A percentile compares a stretch with the other conserved stretches of the same genome.
Evolutionary conservation across 2,797 vertebrate genomes (phyloP).

Genomic region (Ciconia nigra): DNA sequence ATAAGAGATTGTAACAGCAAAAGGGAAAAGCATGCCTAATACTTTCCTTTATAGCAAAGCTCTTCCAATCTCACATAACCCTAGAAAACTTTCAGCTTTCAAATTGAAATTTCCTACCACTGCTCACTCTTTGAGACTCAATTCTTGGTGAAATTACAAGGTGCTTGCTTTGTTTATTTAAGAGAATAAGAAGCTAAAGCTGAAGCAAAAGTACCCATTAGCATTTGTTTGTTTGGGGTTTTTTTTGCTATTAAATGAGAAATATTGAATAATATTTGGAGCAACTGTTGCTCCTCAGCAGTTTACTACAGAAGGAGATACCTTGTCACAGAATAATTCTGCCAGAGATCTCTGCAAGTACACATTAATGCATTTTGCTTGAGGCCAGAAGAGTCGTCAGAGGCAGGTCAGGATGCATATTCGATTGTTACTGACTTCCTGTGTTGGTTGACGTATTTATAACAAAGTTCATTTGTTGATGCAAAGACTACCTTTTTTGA

Average conservation of each 20-base stretch:
- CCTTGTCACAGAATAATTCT: not conserved
- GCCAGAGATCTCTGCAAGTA: not conserved
- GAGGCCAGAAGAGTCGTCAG: not conserved
- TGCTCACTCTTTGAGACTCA: not conserved
- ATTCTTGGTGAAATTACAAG: not conserved
- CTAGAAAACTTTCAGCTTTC: not conserved
- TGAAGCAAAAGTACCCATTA: not conserved
- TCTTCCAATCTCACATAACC: not conserved
- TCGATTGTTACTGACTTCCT: not conserved
- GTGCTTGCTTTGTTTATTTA: not conserved
- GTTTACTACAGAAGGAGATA: not conserved
- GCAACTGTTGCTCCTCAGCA: not conserved
- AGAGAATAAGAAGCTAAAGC: not conserved
- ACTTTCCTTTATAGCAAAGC: not conserved
- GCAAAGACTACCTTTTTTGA: not conserved
- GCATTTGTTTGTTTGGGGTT: not conserved
- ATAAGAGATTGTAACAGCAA: not conserved
- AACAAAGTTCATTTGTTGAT: not conserved
- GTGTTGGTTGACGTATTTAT: fast-evolving
- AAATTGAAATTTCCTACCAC: not conserved
- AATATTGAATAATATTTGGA: not conserved
- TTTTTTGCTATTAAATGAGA: not conserved
- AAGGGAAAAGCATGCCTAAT: not conserved
- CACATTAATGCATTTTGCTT: not conserved
- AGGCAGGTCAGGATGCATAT: not conserved